Conservation (phyloP, 2,113 vertebrate species). For the Astatotilapia flaviijosephi region DNA sequence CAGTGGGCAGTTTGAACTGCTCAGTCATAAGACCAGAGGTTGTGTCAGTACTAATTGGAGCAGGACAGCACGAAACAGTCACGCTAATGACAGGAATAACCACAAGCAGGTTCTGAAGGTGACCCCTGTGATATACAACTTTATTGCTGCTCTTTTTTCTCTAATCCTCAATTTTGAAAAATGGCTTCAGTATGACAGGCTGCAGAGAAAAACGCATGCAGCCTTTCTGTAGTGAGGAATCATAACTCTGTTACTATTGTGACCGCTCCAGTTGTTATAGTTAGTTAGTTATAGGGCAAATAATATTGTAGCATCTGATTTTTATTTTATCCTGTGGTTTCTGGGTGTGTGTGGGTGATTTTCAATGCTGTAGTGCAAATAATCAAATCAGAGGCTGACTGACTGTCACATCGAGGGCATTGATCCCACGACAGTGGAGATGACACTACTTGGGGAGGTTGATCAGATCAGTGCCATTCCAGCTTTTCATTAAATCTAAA, state of each 20-base stretch:
- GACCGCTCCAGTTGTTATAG: not conserved
- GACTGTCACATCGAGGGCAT: not conserved
- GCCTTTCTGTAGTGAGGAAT: not conserved
- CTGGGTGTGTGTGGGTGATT: not conserved
- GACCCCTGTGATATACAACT: slow-evolving; percentile 44
- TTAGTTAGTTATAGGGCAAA: not conserved
- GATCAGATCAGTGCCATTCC: not conserved
- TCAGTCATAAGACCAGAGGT: slow-evolving; percentile 32
- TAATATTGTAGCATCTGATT: not conserved
- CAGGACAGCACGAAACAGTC: slow-evolving; percentile 22
- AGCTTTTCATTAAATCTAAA: not conserved
- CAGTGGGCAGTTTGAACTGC: slow-evolving; percentile 32
- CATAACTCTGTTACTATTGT: not conserved
- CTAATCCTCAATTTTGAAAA: slow-evolving; percentile 50
- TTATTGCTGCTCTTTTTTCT: slow-evolving; percentile 43
- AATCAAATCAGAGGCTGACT: not conserved
- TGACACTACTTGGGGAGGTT: not conserved
- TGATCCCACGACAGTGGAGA: not conserved
- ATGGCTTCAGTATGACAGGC: slow-evolving; percentile 23
- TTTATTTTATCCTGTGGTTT: not conserved
- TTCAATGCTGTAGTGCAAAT: not conserved
- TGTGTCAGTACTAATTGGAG: slow-evolving; percentile 38
- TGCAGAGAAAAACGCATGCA: not conserved
- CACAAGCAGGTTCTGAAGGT: slow-evolving; percentile 59
- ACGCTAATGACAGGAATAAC: slow-evolving; percentile 50